Percentiles rank a stretch among this genome's conserved stretches.
phyloP scores from a whole-genome alignment of 2,797 vertebrate species.

The Epinephelus awoara region DNA sequence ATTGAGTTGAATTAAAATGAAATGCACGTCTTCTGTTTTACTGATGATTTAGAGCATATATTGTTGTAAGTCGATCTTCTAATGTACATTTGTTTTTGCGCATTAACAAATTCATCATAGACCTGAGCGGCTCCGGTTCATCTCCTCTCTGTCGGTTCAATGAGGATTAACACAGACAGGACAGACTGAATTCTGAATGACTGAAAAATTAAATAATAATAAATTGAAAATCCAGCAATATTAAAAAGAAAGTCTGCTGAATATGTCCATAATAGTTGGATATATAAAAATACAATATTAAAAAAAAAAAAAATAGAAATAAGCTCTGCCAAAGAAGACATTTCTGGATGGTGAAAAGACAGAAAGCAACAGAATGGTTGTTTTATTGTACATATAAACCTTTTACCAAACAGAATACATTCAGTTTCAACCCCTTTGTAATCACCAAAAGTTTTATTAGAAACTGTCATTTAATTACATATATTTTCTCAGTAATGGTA shows the following conservation, averaged over 20 bases:
- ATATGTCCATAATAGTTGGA: background rate
- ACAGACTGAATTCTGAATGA: background rate
- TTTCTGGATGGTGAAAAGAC: too few species aligned
- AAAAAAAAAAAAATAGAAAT: too few species aligned
- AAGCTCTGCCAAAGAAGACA: too few species aligned
- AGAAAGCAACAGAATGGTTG: too few species aligned
- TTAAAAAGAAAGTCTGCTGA: background rate
- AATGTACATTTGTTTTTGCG: background rate
- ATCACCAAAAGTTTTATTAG: too few species aligned
- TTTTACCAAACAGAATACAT: too few species aligned
- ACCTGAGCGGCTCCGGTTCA: background rate
- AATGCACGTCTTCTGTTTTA: background rate
- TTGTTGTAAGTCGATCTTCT: background rate
- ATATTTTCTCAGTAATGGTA: too few species aligned
- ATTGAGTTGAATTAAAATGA: background rate
- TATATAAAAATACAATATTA: too few species aligned
- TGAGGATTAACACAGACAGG: background rate
- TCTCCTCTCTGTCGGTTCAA: background rate
- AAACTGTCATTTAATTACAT: too few species aligned
- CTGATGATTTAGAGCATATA: background rate
- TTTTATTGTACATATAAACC: too few species aligned
- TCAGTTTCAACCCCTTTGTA: too few species aligned
- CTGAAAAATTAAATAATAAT: background rate
- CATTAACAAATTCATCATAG: background rate
- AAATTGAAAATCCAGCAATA: background rate